Evolutionary conservation across 2,797 vertebrate species (phyloP).

Genomic region (Selene dorsalis): DNA sequence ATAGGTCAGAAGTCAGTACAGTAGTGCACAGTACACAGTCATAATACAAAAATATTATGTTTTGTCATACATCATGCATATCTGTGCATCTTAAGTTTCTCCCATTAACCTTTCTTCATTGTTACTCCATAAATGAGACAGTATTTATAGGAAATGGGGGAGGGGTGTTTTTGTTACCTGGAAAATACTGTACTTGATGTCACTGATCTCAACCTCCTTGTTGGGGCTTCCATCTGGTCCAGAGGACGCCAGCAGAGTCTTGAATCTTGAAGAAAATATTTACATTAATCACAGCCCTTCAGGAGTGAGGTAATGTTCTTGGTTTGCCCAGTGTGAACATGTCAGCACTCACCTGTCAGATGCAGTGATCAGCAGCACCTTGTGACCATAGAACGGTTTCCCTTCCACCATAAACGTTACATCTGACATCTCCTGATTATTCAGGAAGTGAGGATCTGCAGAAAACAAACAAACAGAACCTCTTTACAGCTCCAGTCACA

Average conservation of each 20-base stretch:
- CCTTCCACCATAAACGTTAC: conserved; percentile 96
- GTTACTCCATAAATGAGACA: neutral
- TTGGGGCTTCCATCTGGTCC: conserved; percentile 83
- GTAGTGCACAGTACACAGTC: neutral
- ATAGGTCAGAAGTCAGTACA: conserved; percentile 28
- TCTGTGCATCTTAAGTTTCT: neutral
- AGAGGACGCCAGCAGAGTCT: conserved; percentile 89
- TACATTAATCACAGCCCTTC: neutral
- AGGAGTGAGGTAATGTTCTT: neutral
- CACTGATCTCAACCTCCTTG: conserved; percentile 91
- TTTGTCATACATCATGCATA: neutral
- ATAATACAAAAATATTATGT: neutral
- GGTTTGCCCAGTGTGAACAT: neutral
- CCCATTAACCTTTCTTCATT: neutral
- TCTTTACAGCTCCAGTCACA: conserved; percentile 13
- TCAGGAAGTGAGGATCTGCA: conserved; percentile 96
- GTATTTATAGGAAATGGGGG: neutral
- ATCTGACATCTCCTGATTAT: conserved; percentile 98
- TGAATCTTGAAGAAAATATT: conserved; percentile 86
- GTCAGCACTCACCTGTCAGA: conserved; percentile 90
- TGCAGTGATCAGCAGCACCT: conserved; percentile 95
- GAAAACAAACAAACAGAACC: neutral
- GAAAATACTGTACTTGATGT: conserved; percentile 94
- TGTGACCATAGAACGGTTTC: conserved; percentile 95
- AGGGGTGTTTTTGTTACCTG: conserved; percentile 83